Evolutionary conservation across 2,797 vertebrate species (phyloP).

Genomic region (Telmatherina bonti): DNA sequence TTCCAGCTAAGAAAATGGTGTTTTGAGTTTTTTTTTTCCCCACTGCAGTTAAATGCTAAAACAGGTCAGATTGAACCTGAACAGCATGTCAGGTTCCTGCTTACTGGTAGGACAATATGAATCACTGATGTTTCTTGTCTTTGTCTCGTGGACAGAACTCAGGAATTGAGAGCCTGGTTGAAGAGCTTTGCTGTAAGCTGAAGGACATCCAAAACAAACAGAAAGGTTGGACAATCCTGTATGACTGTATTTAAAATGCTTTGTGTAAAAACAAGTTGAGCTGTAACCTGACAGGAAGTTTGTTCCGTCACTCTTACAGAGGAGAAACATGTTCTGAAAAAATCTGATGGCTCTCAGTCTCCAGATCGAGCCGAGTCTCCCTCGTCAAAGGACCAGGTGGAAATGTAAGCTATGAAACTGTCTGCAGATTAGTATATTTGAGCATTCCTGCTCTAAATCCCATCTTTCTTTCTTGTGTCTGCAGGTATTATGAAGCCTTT

Average conservation of each 20-base stretch:
- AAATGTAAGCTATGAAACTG: constrained; percentile 88
- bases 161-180: constrained; percentile 97
- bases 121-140: constrained; percentile 24
- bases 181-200: constrained; percentile 98
- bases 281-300: background rate
- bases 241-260: background rate
- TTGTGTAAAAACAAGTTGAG: background rate
- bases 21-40: no score
- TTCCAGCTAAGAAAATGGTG: no score
- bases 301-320: constrained; percentile 79
- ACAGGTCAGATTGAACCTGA: no score
- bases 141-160: constrained; percentile 87
- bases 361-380: constrained; percentile 93
- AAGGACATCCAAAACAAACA: constrained; percentile 99
- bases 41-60: no score
- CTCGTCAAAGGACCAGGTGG: constrained; percentile 98
- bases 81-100: background rate
- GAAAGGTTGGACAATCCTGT: constrained; percentile 84
- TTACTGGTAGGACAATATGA: no score
- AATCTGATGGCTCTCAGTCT: constrained; percentile 92
- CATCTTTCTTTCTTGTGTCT: constrained; percentile 38
- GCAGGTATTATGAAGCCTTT: constrained; percentile 99
- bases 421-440: background rate
- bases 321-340: constrained; percentile 95
- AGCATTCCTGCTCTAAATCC: background rate